Base-by-base conservation (phyloP, 2,113 vertebrate species). In the Desmodus rotundus region DNA sequence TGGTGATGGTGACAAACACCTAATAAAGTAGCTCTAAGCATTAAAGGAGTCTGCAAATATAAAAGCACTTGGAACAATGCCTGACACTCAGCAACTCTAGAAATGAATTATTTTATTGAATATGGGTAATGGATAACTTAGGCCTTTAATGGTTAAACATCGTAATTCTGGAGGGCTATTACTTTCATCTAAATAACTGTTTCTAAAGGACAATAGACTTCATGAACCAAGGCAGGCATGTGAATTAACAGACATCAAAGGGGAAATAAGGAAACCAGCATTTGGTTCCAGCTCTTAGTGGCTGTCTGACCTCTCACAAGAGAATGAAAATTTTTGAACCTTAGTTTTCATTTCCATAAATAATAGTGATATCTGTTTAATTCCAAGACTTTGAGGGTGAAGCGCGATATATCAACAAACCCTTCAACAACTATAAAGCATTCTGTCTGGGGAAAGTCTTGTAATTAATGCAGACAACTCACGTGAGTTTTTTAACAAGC, bases 401-500 rank as follows among this genome's bases (percentile, higher is more conserved):
- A 28, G 68, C 24, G 54, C 56, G 7, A 22, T 26, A 1, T 31
- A 19, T 4, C 38, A n/a, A 10, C 1, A 22, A 22, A 38, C 50
- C 20, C 9, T 63, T 38, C 5, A 3, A 33, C 20, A 63, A 19
- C 22, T n/a, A 7, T 5, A 41, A 54, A 31, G n/a, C 14, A 7
- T 16, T n/a, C 15, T 22, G 0, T 28, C 0, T 0, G 3, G 13
- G 41, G 24, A 12, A 50, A 52, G 41, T 5, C 7, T 19, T 15
- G 16, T 11, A 4, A 50, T 13, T 5, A 24, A 70, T 4, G 14
- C 43, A 84, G 61, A 28, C 16, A 91, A 43, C 73, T 5, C 38
- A 28, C 19, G 13, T 1, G 33, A 12, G 19, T 11, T 28, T 12
- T 45, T 65, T 4, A 0, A 14, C 54, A 15, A n/a, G 33, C 41